Conservation (phyloP, 2,113 vertebrate genomes). For the Meles meles region DNA sequence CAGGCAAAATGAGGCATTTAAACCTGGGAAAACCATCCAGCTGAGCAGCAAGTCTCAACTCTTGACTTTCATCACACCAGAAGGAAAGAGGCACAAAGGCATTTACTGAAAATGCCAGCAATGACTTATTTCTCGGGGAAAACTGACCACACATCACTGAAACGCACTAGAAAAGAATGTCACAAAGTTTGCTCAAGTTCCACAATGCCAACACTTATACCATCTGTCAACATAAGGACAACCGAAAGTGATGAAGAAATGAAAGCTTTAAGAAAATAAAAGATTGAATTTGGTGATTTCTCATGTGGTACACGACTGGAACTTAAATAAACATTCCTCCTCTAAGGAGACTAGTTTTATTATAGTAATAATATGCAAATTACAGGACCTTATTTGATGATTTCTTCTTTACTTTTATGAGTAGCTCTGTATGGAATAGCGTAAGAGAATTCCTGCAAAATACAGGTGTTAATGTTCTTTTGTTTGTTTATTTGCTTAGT, state of each 20-base stretch:
- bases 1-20: not conserved
- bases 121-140: slow-evolving; percentile 19
- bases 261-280: slow-evolving; percentile 25
- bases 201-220: not conserved
- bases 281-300: not conserved
- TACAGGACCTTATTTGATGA: not conserved
- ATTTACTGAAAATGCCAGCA: slow-evolving; percentile 32
- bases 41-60: slow-evolving; percentile 1
- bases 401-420: not conserved
- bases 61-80: slow-evolving; percentile 12
- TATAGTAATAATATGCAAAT: not conserved
- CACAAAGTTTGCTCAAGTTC: not conserved
- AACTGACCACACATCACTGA: slow-evolving; percentile 26
- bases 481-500: not conserved
- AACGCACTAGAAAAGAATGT: slow-evolving; percentile 18
- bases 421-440: not conserved
- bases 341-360: slow-evolving; percentile 13
- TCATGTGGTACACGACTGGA: not conserved
- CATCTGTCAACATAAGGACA: slow-evolving; percentile 7
- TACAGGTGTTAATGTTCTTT: not conserved
- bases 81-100: slow-evolving; percentile 13
- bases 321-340: slow-evolving; percentile 22
- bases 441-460: not conserved
- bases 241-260: slow-evolving; percentile 25
- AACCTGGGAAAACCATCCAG: not conserved